Evolutionary conservation across 2,888 invertebrate species (phyloP), one percentile per base, ranked within the genome.

Genomic region (Hirudinaria manillensis): DNA sequence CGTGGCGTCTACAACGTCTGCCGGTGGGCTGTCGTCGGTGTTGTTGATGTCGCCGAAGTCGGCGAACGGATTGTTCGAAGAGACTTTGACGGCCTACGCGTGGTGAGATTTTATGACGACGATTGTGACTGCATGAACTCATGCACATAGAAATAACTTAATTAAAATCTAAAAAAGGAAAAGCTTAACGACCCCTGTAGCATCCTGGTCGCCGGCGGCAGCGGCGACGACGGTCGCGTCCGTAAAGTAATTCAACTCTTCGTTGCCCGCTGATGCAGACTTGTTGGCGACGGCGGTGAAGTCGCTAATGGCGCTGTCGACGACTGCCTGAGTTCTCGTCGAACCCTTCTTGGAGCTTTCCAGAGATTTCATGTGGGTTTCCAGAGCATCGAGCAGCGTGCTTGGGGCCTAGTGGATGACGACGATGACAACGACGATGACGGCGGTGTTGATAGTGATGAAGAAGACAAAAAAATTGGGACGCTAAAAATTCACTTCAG

Each of bases 301-400:
- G 61, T 74, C 72, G 34, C 74, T 76, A 32, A 76, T 76, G 55
- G 76, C 76, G 19, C 73, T 36, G 70, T 72, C 61, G 38, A 56
- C 65, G 56, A 73, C 34, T 24, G 74, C 51, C 70, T 73, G 7
- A 51, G 74, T 34, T 51, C 67, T 74, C 27, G 67, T 61, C 3
- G 34, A 61, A 19, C 66, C 70, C 24, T 77, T 77, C 61, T 77
- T 77, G 16, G 75, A 71, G 3, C 97, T 97, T 84, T 99, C 98
- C 77, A 99, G 86, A 0, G 93, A 90, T 65, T 92, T 92, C 78
- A 98, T 89, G 86, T 99, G 98, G 78, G 95, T 93, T 84, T 99
- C 98, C 80, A 99, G 87, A 0, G 98, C 97, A 86, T 98, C 98
- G 77, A 99, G 87, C 74, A 99, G 88, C 85, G 95, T 95, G 85